Conservation (phyloP, 2,113 vertebrate species). For the Rousettus leschenaultii region DNA sequence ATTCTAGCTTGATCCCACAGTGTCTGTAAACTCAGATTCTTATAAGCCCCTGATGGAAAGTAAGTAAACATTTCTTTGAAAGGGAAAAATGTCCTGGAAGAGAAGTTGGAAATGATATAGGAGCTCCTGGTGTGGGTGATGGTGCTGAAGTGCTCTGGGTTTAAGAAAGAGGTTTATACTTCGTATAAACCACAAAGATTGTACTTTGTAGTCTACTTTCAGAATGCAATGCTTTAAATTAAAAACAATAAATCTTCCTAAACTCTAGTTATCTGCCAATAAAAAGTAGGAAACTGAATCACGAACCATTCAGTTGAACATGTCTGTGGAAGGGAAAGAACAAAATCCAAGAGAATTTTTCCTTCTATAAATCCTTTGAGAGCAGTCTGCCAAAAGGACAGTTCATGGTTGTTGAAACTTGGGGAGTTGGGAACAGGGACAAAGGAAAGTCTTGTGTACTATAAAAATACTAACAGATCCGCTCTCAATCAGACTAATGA, state of each 20-base stretch:
- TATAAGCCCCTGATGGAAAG: neutral
- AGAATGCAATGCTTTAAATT: neutral
- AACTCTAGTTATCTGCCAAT: neutral
- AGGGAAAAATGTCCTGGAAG: neutral
- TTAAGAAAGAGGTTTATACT: neutral
- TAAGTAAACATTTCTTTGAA: slow-evolving; percentile 23
- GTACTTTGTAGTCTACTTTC: neutral
- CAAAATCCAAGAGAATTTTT: neutral
- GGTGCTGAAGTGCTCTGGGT: neutral
- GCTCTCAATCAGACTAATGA: neutral
- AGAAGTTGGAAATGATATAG: neutral
- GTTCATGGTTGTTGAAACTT: neutral
- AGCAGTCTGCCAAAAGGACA: neutral
- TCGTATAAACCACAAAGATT: neutral
- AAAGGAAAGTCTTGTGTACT: neutral
- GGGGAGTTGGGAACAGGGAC: neutral
- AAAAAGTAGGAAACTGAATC: slow-evolving; percentile 6
- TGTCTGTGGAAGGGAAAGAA: neutral
- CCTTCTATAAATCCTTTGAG: neutral
- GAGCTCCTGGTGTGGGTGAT: neutral
- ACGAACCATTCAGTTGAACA: neutral
- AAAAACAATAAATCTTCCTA: slow-evolving; percentile 17
- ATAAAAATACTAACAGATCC: neutral
- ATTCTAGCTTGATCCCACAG: neutral
- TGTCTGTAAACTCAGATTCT: neutral